Base-by-base conservation (phyloP, 2,888 invertebrate genomes). In the Sarcophaga variegata region DNA sequence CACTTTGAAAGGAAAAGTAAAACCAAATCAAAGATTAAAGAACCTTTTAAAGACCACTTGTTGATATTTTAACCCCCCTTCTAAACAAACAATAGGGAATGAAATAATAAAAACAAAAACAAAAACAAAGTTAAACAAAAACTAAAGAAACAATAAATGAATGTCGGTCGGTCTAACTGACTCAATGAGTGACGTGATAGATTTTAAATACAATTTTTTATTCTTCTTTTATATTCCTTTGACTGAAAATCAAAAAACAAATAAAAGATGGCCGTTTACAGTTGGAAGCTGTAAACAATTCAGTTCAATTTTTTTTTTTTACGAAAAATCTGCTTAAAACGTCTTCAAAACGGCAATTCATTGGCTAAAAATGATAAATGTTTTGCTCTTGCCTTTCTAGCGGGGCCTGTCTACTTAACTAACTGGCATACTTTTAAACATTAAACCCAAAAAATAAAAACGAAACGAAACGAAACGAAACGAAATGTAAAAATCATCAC, bases 281-380 rank as follows among this genome's bases (percentile, higher is more conserved):
- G 6, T 37, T 37, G 37, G 8, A 1, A 10, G 54, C 49, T 0
- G 14, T 49, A 54, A 54, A 54, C 54, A 14, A 54, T 54, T 54
- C 54, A 14, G 17, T 17, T 54, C 14, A 17, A 10, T 54, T 14
- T 54, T 17, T 54, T 14, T 54, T 54, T 54, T 17, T 17, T 49
- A 6, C 66, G 62, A 37, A 76, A 71, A 84, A 80, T 81, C 76
- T 71, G 72, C 59, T 80, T 84, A 87, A 81, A 66, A 27, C 70
- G 66, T 54, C 72, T 54, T 75, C 67, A 76, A 37, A 78, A 78
- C 79, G 88, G 88, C 62, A 87, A 89, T 74, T 85, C 91, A 91
- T 91, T 91, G 92, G 90, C 92, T 91, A 91, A 37, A 25, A 37
- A 92, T 92, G 92, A 92, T 91, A 89, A 89, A 89, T 89, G 89